Base-by-base conservation (phyloP, 35 echinoderm and acorn worm species). In the Heliocidaris tuberculata region DNA sequence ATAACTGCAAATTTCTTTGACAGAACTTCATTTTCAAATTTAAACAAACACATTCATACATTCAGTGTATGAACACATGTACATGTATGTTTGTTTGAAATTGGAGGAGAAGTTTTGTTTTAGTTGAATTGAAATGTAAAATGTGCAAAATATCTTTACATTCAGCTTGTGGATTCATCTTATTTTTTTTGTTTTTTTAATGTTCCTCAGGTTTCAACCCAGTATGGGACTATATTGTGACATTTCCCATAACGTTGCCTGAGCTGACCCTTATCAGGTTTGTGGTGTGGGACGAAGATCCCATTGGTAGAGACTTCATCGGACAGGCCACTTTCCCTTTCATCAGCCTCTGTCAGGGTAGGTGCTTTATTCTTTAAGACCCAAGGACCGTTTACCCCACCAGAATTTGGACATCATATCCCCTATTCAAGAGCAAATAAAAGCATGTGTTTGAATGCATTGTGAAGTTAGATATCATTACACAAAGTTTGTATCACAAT, bases 241-340 rank as follows among this genome's bases (percentile, higher is more conserved):
- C 95, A 30, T 99, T 97, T 85, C 96, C 97, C 2, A 32, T 99
- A 30, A 96, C 96, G 31, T 86, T 97, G 61, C 93, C 95, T 7
- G 98, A 99, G 4, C 71, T 97, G 27, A 96, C 98, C 5, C 61
- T 97, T 85, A 87, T 99, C 89, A 93, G 98, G 47, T 99, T 99
- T 85, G 96, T 94, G 30, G 98, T 99, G 2, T 99, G 98, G 98
- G 98, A 99, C 93, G 98, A 99, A 86, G 98, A 99, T 94, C 98
- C 98, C 3, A 99, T 99, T n/a, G 98, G 98, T 11, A 96, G 98
- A 50, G 98, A 99, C 49, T 99, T 97, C 97, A 99, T 99, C 4
- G 98, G 98, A 6, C 98, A 99, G 94, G 90, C 94, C 2, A 99
- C 97, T 0, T 94, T 97, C 47, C 86, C 97, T 86, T 85, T 99